phyloP scores from a whole-genome alignment of 2,113 vertebrate genomes.

The Scalopus aquaticus region DNA sequence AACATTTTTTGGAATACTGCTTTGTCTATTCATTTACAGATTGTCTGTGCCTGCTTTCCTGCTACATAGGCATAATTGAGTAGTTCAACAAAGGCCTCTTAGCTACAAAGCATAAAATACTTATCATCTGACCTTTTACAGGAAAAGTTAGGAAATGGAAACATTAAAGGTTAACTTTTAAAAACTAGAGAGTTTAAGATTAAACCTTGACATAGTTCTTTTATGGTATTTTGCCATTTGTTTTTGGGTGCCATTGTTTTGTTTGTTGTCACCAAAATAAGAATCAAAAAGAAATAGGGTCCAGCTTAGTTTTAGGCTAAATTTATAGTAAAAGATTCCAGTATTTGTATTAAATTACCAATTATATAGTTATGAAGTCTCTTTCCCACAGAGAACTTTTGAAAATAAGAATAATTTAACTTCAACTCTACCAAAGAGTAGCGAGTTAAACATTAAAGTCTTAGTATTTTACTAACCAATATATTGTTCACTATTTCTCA shows the following conservation, averaged over 20 bases:
- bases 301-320: slow-evolving; percentile 19
- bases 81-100: background rate
- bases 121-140: background rate
- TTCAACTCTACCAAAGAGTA: background rate
- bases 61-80: background rate
- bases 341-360: slow-evolving; percentile 45
- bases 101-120: slow-evolving; percentile 2
- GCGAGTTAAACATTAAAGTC: slow-evolving; percentile 16
- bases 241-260: slow-evolving; percentile 34
- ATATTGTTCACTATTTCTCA: slow-evolving; percentile 65
- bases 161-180: slow-evolving; percentile 24
- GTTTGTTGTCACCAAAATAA: background rate
- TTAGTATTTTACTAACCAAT: slow-evolving; percentile 54
- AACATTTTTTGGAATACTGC: background rate
- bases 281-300: background rate
- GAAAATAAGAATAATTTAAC: slow-evolving; percentile 16
- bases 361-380: background rate
- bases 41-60: background rate
- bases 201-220: background rate
- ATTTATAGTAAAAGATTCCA: slow-evolving; percentile 44
- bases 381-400: slow-evolving; percentile 30
- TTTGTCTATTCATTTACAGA: background rate
- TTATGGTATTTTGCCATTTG: slow-evolving; percentile 36
- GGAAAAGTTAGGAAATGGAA: slow-evolving; percentile 37
- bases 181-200: background rate